Evolutionary conservation across 1,140 invertebrate genomes (phyloP).

Genomic region (Gerris buenoi): DNA sequence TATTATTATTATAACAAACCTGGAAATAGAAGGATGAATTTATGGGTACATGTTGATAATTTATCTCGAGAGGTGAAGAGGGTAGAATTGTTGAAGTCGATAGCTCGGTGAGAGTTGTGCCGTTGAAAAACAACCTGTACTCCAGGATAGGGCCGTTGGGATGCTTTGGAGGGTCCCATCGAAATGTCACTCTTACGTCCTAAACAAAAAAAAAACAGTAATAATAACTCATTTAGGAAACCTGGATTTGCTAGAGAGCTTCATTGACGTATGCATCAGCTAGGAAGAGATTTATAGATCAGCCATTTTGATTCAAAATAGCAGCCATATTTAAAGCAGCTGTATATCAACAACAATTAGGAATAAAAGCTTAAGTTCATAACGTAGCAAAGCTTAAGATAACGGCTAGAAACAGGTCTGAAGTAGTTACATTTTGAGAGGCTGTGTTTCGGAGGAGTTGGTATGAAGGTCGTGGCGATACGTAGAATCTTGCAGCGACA

Average conservation of each 20-base stretch:
- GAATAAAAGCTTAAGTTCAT: no score
- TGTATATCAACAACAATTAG: no score
- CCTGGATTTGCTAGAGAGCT: no score
- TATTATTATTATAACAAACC: background rate
- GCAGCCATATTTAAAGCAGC: no score
- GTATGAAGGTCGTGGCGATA: background rate
- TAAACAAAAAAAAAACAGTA: no score
- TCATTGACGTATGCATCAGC: no score
- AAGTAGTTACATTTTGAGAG: background rate
- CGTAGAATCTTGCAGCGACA: slow-evolving; percentile 13
- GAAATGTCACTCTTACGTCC: slow-evolving; percentile 28
- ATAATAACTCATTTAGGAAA: no score
- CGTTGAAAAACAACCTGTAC: background rate
- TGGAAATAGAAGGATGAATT: background rate
- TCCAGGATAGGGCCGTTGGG: slow-evolving; percentile 51
- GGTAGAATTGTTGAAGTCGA: background rate
- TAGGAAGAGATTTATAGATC: no score
- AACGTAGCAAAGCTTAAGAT: no score
- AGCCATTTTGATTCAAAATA: no score
- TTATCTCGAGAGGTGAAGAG: background rate
- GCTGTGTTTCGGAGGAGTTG: background rate
- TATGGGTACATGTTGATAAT: background rate
- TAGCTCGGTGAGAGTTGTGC: background rate
- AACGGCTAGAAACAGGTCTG: no score
- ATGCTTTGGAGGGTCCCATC: slow-evolving; percentile 58